Evolutionary conservation across 2,888 invertebrate genomes (phyloP).

Genomic region (Pardosa pseudoannulata): DNA sequence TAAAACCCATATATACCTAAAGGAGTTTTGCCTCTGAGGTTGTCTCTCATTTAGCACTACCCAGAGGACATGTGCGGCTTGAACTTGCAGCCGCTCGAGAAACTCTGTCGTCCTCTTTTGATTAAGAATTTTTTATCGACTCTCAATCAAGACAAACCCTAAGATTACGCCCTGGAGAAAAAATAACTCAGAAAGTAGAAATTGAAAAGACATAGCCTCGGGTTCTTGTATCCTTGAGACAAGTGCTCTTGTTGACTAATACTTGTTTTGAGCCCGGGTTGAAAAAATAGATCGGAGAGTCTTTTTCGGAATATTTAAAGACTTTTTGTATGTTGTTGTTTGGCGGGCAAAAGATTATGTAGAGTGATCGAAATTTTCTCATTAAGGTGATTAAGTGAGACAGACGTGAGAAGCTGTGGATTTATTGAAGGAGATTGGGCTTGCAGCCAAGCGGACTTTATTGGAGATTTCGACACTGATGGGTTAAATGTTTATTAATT

Average conservation of each 20-base stretch:
- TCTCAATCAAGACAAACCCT: too few relatives aligned
- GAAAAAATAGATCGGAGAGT: constrained; percentile 32
- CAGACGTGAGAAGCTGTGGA: background rate
- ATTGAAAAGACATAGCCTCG: constrained; percentile 54
- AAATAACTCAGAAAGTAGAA: constrained; percentile 50
- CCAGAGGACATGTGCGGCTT: too few relatives aligned
- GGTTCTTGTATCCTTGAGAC: constrained; percentile 22
- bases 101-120: too few relatives aligned
- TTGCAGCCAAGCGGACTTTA: too few relatives aligned
- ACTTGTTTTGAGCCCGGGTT: constrained; percentile 13
- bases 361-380: background rate
- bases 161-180: too few relatives aligned
- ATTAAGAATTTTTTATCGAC: too few relatives aligned
- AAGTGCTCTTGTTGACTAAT: constrained; percentile 67
- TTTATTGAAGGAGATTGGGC: background rate
- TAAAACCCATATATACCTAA: too few relatives aligned
- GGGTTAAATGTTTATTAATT: too few relatives aligned
- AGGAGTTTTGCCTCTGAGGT: too few relatives aligned
- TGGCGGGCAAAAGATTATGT: background rate
- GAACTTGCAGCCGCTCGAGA: too few relatives aligned
- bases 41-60: too few relatives aligned
- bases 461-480: too few relatives aligned
- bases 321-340: constrained; percentile 23
- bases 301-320: background rate
- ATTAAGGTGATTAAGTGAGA: background rate